phyloP scores from a whole-genome alignment of 2,888 invertebrate species.

The Andrena haemorrhoa region DNA sequence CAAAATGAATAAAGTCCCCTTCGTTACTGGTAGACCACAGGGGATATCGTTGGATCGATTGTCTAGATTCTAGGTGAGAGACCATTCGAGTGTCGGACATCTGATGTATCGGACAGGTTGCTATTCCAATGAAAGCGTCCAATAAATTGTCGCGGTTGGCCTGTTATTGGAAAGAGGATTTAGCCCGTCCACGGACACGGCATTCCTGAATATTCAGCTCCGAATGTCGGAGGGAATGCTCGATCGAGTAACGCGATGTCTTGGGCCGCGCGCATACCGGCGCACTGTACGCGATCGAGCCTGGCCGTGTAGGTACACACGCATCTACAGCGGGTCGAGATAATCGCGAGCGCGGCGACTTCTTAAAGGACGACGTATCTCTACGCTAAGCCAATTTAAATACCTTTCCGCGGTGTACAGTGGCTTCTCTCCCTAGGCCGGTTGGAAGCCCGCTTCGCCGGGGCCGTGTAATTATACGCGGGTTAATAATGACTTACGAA shows the following conservation, averaged over 20 bases:
- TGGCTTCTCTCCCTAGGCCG: conserved; percentile 56
- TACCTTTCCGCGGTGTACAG: conserved; percentile 62
- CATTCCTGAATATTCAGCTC: conserved; percentile 15
- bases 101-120: neutral
- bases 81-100: neutral
- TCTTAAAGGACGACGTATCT: conserved; percentile 66
- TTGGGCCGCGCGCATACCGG: conserved; percentile 39
- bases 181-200: neutral
- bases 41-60: neutral
- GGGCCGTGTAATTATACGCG: conserved; percentile 70
- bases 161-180: conserved; percentile 1
- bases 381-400: conserved; percentile 74
- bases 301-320: conserved; percentile 20
- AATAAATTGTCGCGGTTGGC: neutral
- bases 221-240: conserved; percentile 50
- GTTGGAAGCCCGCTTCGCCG: conserved; percentile 51
- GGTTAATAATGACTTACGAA: conserved; percentile 76
- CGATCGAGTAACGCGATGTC: conserved; percentile 53
- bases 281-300: neutral
- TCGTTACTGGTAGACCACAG: neutral
- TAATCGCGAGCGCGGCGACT: conserved; percentile 72
- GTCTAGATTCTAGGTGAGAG: neutral
- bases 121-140: neutral
- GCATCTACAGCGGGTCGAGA: conserved; percentile 61
- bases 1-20: too few species aligned